Conservation (phyloP, 2,888 invertebrate species). For the Linyphia triangularis region DNA sequence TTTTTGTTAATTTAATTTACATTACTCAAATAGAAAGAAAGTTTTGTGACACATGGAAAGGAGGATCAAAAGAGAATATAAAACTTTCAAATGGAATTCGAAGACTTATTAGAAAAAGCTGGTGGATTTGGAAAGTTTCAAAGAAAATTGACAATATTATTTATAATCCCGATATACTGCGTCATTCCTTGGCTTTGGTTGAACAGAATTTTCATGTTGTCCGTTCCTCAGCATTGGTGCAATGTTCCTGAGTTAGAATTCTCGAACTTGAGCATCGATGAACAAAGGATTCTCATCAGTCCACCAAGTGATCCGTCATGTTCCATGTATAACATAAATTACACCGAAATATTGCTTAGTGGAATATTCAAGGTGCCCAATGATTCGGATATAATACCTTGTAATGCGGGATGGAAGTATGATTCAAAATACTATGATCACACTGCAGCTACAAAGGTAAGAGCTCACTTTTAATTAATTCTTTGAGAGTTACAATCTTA, state of each 20-base stretch:
- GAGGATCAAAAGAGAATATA: no score
- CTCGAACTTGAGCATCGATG: neutral
- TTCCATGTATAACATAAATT: slow-evolving; percentile 86
- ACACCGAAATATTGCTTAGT: slow-evolving; percentile 77
- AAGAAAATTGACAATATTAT: slow-evolving; percentile 87
- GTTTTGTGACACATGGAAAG: no score
- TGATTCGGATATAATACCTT: slow-evolving; percentile 83
- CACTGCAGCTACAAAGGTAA: slow-evolving; percentile 89
- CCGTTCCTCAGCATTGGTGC: slow-evolving; percentile 86
- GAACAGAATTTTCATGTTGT: slow-evolving; percentile 43
- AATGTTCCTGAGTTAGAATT: slow-evolving; percentile 83
- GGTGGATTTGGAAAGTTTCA: slow-evolving; percentile 95
- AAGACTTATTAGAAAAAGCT: slow-evolving; percentile 84
- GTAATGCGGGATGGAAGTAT: slow-evolving; percentile 87
- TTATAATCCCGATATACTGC: slow-evolving; percentile 92
- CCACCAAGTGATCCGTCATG: slow-evolving; percentile 78
- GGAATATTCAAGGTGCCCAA: slow-evolving; percentile 45
- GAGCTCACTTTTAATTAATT: no score
- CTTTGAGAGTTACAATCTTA: no score
- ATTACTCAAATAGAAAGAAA: no score
- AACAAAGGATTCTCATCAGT: slow-evolving; percentile 24
- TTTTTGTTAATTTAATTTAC: no score
- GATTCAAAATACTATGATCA: slow-evolving; percentile 85
- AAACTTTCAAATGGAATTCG: slow-evolving; percentile 71
- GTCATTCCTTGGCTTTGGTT: slow-evolving; percentile 87